Evolutionary conservation across 1,140 invertebrate genomes (phyloP), one percentile per base, ranked within the genome.

Genomic region (Cylas formicarius): DNA sequence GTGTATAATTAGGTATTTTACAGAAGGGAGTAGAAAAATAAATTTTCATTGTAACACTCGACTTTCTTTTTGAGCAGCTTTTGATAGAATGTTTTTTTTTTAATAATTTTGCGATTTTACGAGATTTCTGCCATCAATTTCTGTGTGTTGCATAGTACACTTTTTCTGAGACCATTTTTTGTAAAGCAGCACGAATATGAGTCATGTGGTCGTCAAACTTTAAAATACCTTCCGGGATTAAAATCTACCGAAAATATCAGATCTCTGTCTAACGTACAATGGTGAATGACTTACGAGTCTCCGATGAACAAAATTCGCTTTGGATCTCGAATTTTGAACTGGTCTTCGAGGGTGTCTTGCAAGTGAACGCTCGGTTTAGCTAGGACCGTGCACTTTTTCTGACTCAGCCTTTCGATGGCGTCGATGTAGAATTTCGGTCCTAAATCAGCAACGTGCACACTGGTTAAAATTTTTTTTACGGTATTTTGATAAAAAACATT

Each of bases 241-340:
- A 24, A 16, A 21, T 11, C 6, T 4, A 27, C 13, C 24, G 27
- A 17, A 27, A 9, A 43, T 32, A 34, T 34, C 11, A 2, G 13
- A 17, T 16, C 36, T 33, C 17, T 41, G 28, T 17, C 41, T 36
- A 21, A 22, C 10, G n/a, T 9, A 24, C 18, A 21, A 11, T 7
- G n/a, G 18, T n/a, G 20, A n/a, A 14, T 9, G 26, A 42, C 58
- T 54, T 56, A 61, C 59, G 55, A 50, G 38, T 61, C 59, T 44
- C 56, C 56, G 9, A 58, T 55, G 13, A 58, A 54, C 14, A 58
- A 37, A 3, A 46, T 29, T 18, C 49, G 26, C 5, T 35, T 32
- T 3, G 44, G 43, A 31, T 56, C 40, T 9, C 32, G 26, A 2
- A 50, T 44, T 28, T 48, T 29, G n/a, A 55, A 48, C 22, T 33